Evolutionary conservation across 2,797 vertebrate genomes (phyloP).

Genomic region (Rhinichthys osculus): DNA sequence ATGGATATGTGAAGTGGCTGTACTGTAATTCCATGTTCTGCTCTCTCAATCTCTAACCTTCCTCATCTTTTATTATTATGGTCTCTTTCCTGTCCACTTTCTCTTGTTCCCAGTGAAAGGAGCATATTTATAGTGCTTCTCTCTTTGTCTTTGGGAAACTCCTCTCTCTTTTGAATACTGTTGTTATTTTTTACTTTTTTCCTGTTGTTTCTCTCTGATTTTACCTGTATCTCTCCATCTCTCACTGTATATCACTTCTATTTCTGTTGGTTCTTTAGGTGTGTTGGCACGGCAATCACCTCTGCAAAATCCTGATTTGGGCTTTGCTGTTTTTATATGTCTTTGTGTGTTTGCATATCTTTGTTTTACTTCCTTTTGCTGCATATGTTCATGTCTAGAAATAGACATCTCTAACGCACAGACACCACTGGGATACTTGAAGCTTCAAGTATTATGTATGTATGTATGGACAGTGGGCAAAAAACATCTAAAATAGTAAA

Average conservation of each 20-base stretch:
- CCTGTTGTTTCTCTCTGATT: conserved; percentile 32
- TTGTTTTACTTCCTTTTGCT: neutral
- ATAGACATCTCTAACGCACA: neutral
- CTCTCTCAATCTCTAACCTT: conserved; percentile 15
- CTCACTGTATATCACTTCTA: conserved; percentile 7
- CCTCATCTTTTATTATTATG: conserved; percentile 41
- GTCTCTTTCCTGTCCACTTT: conserved; percentile 35
- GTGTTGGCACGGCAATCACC: conserved; percentile 67
- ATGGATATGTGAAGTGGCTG: conserved; percentile 19
- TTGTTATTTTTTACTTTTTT: conserved; percentile 40
- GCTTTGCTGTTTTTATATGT: conserved; percentile 25
- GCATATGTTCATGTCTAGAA: conserved; percentile 8
- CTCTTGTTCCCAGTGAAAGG: conserved; percentile 39
- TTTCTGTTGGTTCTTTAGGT: conserved; percentile 46
- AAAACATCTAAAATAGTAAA: neutral
- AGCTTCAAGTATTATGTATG: neutral
- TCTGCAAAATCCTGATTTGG: conserved; percentile 40
- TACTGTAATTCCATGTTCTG: conserved; percentile 8
- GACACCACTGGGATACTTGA: conserved; percentile 6
- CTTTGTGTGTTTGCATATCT: conserved; percentile 19
- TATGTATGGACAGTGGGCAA: neutral
- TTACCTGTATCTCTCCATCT: neutral
- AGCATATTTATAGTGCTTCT: conserved; percentile 58
- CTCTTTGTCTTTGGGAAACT: conserved; percentile 47
- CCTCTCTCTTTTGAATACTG: conserved; percentile 42